Evolutionary conservation across 2,888 invertebrate genomes (phyloP), one percentile per base, ranked within the genome.

Genomic region (Mythimna albipuncta): DNA sequence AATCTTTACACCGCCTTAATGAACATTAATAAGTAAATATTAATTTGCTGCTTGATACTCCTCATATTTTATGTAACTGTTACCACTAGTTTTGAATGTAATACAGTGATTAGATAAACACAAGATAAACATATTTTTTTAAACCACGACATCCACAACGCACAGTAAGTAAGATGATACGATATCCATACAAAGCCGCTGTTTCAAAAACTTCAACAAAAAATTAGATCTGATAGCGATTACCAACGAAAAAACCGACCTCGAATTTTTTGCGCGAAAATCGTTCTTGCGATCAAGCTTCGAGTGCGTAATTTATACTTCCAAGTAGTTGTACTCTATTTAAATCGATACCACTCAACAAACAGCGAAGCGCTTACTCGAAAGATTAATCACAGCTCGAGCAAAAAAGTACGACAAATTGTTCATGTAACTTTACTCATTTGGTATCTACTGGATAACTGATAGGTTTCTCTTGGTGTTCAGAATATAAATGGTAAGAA

Each of bases 241-340:
- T 83, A 77, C 61, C 68, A 32, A 71, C 77, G 21, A 87, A 90
- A 89, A 90, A 89, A 82, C 70, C 83, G 86, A 82, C 92, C 91
- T 90, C 88, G 88, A 83, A 83, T 82, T 87, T 89, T 88, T 88
- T 89, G 86, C 79, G 79, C 77, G 65, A 84, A 85, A 85, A 70
- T 85, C 87, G 85, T 85, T 91, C 85, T 83, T 83, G 79, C 80
- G 80, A 71, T 83, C 80, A 85, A 85, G 84, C 79, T 83, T 67
- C 61, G 32, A 82, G 79, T 86, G 74, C 86, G 84, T 86, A 87
- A 89, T 84, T 84, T 75, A 71, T 69, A 78, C 82, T 84, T 80
- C 75, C 67, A 72, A 77, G 77, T 82, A 72, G 64, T 64, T 72
- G 66, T 67, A 62, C 75, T 76, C 68, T 66, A 76, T 81, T 84